phyloP scores from a whole-genome alignment of 2,888 invertebrate genomes.

The Eretmocerus hayati region DNA sequence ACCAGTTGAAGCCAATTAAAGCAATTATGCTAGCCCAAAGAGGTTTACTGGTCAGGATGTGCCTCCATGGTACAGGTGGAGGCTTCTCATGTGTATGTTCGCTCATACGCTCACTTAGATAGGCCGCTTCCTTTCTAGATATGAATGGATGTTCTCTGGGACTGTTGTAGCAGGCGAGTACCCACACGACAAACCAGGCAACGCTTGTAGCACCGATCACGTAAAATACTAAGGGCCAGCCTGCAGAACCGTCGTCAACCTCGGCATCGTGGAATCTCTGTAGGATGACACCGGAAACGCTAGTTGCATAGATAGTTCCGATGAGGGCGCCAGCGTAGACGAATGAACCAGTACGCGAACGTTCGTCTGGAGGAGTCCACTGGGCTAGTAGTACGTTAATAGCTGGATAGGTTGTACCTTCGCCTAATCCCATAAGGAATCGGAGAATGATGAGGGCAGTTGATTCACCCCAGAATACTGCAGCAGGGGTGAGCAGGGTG shows the following conservation, averaged over 20 bases:
- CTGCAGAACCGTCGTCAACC: constrained; percentile 58
- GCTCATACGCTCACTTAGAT: constrained; percentile 36
- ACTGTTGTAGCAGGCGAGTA: constrained; percentile 42
- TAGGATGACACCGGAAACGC: constrained; percentile 63
- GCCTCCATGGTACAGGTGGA: constrained; percentile 38
- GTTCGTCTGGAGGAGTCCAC: constrained; percentile 66
- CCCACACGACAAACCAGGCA: constrained; percentile 66
- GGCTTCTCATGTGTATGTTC: constrained; percentile 34
- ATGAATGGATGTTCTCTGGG: constrained; percentile 45
- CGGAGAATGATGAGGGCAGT: constrained; percentile 67
- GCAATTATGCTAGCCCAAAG: constrained; percentile 68
- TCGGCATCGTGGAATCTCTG: constrained; percentile 53
- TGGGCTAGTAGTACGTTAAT: constrained; percentile 72
- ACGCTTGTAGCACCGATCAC: constrained; percentile 70
- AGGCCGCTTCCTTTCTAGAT: constrained; percentile 38
- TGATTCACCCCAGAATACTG: constrained; percentile 59
- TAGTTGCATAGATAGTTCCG: constrained; percentile 56
- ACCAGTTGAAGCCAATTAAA: constrained; percentile 44
- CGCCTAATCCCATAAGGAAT: constrained; percentile 75
- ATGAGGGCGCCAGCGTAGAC: constrained; percentile 75
- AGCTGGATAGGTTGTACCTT: constrained; percentile 80
- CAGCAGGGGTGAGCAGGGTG: constrained; percentile 71
- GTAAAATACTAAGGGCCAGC: constrained; percentile 75
- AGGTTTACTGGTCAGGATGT: constrained; percentile 53
- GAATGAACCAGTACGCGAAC: constrained; percentile 70